Conservation (phyloP, 1,140 invertebrate species). For the Drusus annulatus region DNA sequence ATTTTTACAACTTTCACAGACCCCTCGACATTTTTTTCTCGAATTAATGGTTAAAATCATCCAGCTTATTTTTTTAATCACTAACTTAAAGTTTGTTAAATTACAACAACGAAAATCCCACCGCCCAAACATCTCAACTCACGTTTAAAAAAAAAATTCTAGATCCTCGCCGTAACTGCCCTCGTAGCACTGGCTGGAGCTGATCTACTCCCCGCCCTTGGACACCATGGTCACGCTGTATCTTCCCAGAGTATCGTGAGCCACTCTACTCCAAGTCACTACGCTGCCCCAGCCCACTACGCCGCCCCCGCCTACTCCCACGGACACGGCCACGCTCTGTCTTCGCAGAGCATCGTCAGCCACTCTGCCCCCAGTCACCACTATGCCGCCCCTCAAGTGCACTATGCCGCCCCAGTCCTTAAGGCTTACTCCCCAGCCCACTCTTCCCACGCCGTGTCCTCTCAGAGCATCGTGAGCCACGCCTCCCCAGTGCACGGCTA, state of each 20-base stretch:
- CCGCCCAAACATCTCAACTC: too few relatives aligned
- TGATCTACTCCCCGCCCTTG: conserved; percentile 59
- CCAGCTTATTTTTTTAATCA: too few relatives aligned
- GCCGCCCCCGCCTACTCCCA: conserved; percentile 46
- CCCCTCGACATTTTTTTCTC: too few relatives aligned
- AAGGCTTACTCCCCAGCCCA: conserved; percentile 11
- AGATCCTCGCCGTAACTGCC: conserved; percentile 44
- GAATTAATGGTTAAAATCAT: too few relatives aligned
- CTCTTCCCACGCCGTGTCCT: conserved; percentile 62
- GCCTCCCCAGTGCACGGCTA: conserved; percentile 58
- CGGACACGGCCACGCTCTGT: conserved; percentile 64
- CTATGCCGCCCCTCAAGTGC: conserved; percentile 54
- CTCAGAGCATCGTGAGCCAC: conserved; percentile 66
- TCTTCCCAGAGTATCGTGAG: conserved; percentile 66
- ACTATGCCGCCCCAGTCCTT: conserved; percentile 40
- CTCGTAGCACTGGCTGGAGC: conserved; percentile 65
- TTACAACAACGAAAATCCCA: too few relatives aligned
- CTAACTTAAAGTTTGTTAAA: too few relatives aligned
- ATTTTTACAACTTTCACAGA: too few relatives aligned
- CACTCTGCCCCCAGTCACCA: conserved; percentile 62
- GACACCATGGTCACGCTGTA: conserved; percentile 59
- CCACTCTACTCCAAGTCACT: conserved; percentile 61
- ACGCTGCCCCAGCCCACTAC: conserved; percentile 43
- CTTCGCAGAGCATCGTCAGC: conserved; percentile 69
- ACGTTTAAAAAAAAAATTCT: too few relatives aligned